Conservation (phyloP, 2,797 vertebrate species). For the Pseudopleuronectes americanus region DNA sequence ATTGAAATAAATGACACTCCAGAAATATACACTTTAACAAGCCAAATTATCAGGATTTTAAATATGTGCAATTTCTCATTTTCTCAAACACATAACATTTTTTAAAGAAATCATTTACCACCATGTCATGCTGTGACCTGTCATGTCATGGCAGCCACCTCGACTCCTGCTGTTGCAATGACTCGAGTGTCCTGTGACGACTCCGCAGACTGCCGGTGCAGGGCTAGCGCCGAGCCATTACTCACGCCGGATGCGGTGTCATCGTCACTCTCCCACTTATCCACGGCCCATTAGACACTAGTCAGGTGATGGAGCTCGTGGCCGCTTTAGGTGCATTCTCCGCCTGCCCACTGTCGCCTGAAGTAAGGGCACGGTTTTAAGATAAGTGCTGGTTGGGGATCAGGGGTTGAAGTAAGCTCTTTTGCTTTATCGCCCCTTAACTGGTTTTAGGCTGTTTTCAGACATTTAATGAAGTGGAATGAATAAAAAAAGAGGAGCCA, state of each 20-base stretch:
- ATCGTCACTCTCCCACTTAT: slow-evolving; percentile 40
- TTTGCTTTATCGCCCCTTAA: too few species aligned
- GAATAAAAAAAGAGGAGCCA: too few species aligned
- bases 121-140: background rate
- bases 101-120: background rate
- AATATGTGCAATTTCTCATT: background rate
- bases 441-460: too few species aligned
- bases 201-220: slow-evolving; percentile 25
- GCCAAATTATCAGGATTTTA: too few species aligned
- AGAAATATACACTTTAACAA: too few species aligned
- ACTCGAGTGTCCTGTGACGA: slow-evolving; percentile 47
- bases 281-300: slow-evolving; percentile 62
- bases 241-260: slow-evolving; percentile 60
- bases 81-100: background rate
- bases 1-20: too few species aligned
- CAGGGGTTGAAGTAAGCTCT: background rate
- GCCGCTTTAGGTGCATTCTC: slow-evolving; percentile 35
- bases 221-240: slow-evolving; percentile 49
- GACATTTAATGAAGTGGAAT: too few species aligned
- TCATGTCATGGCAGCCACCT: background rate
- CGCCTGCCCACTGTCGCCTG: slow-evolving; percentile 26
- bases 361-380: slow-evolving; percentile 40
- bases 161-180: background rate
- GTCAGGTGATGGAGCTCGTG: slow-evolving; percentile 53
- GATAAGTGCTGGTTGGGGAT: slow-evolving; percentile 20